A percentile compares a stretch with the other conserved stretches of the same genome.
Conservation (phyloP, 2,797 vertebrate species). For the Enteromius unitaeniatus region DNA sequence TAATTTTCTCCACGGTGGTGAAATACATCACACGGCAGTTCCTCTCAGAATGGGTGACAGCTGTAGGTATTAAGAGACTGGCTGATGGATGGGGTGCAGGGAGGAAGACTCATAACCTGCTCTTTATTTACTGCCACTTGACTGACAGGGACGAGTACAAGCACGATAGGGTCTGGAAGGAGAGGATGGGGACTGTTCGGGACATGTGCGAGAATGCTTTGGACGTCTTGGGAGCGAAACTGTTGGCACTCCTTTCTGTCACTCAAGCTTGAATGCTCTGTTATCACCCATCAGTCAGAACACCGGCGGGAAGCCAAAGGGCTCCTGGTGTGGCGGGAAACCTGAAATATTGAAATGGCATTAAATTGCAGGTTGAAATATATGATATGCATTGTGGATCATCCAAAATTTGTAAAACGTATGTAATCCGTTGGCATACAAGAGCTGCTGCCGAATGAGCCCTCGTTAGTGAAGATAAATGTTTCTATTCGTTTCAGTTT, state of each 20-base stretch:
- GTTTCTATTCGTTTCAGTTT: conserved; percentile 3
- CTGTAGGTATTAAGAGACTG: conserved; percentile 77
- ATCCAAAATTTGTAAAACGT: conserved; percentile 11
- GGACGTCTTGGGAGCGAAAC: conserved; percentile 66
- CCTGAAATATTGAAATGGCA: conserved; percentile 23
- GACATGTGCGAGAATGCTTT: conserved; percentile 66
- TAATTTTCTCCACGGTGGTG: conserved; percentile 62
- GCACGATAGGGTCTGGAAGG: conserved; percentile 11
- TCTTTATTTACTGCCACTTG: conserved; percentile 76
- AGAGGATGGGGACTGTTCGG: conserved; percentile 27
- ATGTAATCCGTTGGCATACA: not conserved
- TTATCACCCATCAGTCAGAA: conserved; percentile 53
- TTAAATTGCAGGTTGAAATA: conserved; percentile 27
- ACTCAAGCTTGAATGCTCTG: conserved; percentile 31
- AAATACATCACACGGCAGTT: conserved; percentile 61
- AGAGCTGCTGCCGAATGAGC: conserved; percentile 2
- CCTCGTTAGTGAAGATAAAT: conserved; percentile 29
- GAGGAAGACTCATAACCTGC: conserved; percentile 74
- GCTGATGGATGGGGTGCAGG: conserved; percentile 76
- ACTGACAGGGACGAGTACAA: conserved; percentile 61
- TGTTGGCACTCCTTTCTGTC: conserved; percentile 42
- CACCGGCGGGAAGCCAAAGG: conserved; percentile 15
- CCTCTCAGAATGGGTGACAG: conserved; percentile 68
- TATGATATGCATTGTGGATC: conserved; percentile 28
- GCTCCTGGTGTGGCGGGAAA: conserved; percentile 30